Conservation (phyloP, 1,140 invertebrate species). For the Andricus grossulariae region DNA sequence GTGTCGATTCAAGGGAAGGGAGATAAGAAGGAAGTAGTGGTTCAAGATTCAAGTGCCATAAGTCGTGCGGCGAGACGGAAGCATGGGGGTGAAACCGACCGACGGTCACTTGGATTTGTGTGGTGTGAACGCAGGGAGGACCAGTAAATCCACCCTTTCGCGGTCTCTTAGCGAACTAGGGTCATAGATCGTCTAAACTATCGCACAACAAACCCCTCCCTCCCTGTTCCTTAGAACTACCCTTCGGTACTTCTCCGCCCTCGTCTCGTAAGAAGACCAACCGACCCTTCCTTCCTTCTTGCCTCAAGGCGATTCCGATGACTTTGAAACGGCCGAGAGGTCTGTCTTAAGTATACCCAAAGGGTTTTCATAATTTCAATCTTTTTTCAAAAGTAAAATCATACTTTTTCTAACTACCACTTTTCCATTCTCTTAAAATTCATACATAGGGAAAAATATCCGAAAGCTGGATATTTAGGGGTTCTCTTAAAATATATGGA, state of each 20-base stretch:
- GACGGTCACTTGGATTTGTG: conserved; percentile 75
- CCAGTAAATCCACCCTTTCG: conserved; percentile 75
- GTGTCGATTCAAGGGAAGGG: conserved; percentile 40
- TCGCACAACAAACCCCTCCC: conserved; percentile 67
- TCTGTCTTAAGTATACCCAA: neutral
- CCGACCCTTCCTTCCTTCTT: neutral
- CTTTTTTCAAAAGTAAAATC: too few relatives aligned
- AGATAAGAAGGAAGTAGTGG: conserved; percentile 43
- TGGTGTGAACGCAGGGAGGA: conserved; percentile 72
- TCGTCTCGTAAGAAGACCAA: conserved; percentile 30
- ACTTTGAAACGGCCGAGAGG: neutral
- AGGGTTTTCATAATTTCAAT: neutral
- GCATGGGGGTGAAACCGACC: conserved; percentile 56
- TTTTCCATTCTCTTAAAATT: neutral
- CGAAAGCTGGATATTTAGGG: too few relatives aligned
- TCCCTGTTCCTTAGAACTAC: conserved; percentile 49
- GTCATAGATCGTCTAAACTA: conserved; percentile 73
- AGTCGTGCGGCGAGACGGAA: conserved; percentile 62
- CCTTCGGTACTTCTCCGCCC: conserved; percentile 47
- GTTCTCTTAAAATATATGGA: too few relatives aligned
- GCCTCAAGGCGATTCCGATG: neutral
- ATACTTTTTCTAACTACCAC: too few relatives aligned
- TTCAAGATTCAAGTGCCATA: conserved; percentile 64
- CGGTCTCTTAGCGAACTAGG: conserved; percentile 73
- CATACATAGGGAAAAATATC: too few relatives aligned